phyloP scores from a whole-genome alignment of 2,888 invertebrate species.

The Scaptomyza caliginosa region DNA sequence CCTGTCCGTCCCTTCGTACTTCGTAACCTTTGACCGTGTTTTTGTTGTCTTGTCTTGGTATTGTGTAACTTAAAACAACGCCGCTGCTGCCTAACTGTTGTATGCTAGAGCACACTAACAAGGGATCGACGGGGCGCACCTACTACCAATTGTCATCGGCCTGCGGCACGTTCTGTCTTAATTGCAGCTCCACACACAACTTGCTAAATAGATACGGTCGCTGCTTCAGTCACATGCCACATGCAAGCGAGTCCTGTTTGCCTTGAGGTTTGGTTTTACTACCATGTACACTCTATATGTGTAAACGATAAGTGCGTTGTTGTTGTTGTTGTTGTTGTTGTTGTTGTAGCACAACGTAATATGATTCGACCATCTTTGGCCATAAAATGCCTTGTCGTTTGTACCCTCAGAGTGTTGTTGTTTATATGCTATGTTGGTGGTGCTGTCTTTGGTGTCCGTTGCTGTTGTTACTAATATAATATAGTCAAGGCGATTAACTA shows the following conservation, averaged over 20 bases:
- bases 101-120: conserved; percentile 22
- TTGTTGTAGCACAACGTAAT: conserved; percentile 54
- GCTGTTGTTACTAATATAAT: conserved; percentile 16
- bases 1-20: no score
- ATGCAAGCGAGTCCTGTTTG: conserved; percentile 40
- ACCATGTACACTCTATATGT: conserved; percentile 17
- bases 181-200: conserved; percentile 55
- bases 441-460: conserved; percentile 4
- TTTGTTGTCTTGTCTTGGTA: neutral
- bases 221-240: conserved; percentile 53
- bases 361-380: conserved; percentile 61
- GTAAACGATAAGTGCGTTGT: neutral
- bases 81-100: neutral
- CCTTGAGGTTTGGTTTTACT: conserved; percentile 24
- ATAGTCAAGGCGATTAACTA: conserved; percentile 26
- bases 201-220: conserved; percentile 23
- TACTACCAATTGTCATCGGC: conserved; percentile 33
- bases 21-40: conserved; percentile 23
- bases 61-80: conserved; percentile 33
- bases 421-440: conserved; percentile 2
- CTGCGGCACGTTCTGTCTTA: conserved; percentile 36
- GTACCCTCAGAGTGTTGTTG: conserved; percentile 3
- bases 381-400: conserved; percentile 38
- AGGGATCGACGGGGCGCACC: conserved; percentile 42
- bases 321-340: neutral